Percentiles rank a stretch among this genome's conserved stretches.
These are phyloP conservation scores for Anser brachyrhynchus DNA, from an alignment of 2,113 vertebrate genomes.

Conservation along the genomic window DNA sequence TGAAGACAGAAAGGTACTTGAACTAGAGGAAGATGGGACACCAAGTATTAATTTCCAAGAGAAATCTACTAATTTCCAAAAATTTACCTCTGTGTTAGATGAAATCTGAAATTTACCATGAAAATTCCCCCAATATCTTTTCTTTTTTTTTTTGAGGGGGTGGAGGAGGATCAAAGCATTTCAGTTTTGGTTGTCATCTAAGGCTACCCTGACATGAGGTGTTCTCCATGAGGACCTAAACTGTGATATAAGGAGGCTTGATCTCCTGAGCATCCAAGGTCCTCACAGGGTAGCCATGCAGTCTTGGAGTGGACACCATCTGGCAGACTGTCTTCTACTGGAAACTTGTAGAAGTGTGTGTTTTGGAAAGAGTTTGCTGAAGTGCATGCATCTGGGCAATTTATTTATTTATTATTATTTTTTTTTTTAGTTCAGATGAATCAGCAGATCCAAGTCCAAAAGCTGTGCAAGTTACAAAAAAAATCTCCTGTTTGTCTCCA, in stretches of 20 bases:
- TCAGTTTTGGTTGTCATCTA: not conserved
- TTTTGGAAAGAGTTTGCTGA: not conserved
- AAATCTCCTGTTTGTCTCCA: not conserved
- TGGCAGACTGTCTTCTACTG: not conserved
- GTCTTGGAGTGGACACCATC: not conserved
- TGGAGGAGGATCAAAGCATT: not conserved
- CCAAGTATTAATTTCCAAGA: not conserved
- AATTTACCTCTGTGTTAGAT: not conserved
- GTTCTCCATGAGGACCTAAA: not conserved
- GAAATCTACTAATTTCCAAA: not conserved
- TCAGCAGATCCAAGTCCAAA: slow-evolving; percentile 35
- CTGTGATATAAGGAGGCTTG: not conserved
- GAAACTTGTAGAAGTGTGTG: not conserved
- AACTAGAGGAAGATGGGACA: not conserved
- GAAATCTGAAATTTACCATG: not conserved
- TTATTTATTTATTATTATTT: not conserved
- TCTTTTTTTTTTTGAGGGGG: not conserved
- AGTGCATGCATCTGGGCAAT: not conserved
- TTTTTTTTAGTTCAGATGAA: slow-evolving; percentile 37
- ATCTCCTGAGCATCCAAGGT: not conserved
- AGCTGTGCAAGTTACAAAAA: not conserved
- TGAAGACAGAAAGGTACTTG: not conserved
- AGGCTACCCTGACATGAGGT: not conserved
- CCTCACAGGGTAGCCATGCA: not conserved
- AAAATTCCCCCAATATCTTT: not conserved